Evolutionary conservation across 2,888 invertebrate genomes (phyloP).

Genomic region (Itoplectis maculator): DNA sequence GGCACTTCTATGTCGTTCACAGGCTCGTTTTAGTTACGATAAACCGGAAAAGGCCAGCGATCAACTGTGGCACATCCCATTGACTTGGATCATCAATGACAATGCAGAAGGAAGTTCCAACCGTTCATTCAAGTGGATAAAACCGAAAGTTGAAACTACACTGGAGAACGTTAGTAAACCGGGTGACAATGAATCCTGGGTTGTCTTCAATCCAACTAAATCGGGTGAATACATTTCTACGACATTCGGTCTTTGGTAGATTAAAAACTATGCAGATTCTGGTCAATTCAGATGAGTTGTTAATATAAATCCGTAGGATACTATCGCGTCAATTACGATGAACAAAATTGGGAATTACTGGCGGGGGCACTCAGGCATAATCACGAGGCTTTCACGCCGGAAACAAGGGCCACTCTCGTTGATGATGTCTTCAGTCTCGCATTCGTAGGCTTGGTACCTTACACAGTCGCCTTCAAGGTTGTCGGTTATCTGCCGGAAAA

Average conservation of each 20-base stretch:
- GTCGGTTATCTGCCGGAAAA: constrained; percentile 85
- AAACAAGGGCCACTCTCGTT: constrained; percentile 86
- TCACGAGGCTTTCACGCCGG: constrained; percentile 82
- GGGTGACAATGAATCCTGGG: constrained; percentile 73
- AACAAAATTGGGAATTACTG: constrained; percentile 78
- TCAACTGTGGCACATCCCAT: constrained; percentile 77
- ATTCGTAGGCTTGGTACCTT: constrained; percentile 83
- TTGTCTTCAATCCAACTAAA: constrained; percentile 78
- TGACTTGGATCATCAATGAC: constrained; percentile 72
- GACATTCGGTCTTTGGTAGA: too few relatives aligned
- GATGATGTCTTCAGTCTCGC: constrained; percentile 86
- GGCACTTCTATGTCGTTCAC: constrained; percentile 15
- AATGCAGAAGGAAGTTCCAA: constrained; percentile 61
- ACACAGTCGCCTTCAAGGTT: constrained; percentile 84
- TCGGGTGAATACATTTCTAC: constrained; percentile 70
- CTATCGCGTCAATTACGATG: constrained; percentile 81
- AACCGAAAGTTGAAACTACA: constrained; percentile 68
- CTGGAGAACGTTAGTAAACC: constrained; percentile 61
- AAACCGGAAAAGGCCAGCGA: constrained; percentile 65
- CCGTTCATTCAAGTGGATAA: constrained; percentile 74
- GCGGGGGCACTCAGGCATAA: constrained; percentile 75
- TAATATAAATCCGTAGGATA: constrained; percentile 78
- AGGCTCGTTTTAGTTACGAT: constrained; percentile 75
- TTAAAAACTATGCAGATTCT: background rate
- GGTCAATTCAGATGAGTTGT: constrained; percentile 32